These are phyloP conservation scores for Cataglyphis livida DNA, from an alignment of 2,888 invertebrate genomes.

Conservation along the genomic window DNA sequence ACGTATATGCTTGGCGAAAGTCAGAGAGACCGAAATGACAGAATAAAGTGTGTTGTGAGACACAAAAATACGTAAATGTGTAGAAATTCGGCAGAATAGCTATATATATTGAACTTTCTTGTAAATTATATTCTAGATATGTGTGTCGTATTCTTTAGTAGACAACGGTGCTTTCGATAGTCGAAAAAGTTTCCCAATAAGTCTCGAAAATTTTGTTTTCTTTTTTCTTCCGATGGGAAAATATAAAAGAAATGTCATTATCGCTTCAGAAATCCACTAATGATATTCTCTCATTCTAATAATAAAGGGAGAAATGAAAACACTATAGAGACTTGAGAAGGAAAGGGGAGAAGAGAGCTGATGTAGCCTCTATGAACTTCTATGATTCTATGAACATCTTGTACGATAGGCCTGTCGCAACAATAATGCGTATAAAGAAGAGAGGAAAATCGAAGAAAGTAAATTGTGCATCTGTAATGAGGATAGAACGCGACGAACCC, in stretches of 20 bases:
- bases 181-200: constrained; percentile 11
- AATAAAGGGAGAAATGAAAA: not conserved
- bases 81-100: constrained; percentile 33
- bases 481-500: constrained; percentile 67
- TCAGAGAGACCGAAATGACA: constrained; percentile 32
- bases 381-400: constrained; percentile 51
- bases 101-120: not conserved
- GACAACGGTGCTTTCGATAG: constrained; percentile 18
- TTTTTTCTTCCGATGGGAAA: not conserved
- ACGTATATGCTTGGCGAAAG: constrained; percentile 18
- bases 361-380: constrained; percentile 45
- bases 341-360: constrained; percentile 1
- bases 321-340: not conserved
- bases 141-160: constrained; percentile 36
- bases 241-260: not conserved
- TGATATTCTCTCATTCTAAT: not conserved
- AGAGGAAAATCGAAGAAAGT: constrained; percentile 38
- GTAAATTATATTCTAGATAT: constrained; percentile 50
- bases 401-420: constrained; percentile 63
- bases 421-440: constrained; percentile 39
- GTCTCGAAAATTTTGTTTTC: not conserved
- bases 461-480: constrained; percentile 76
- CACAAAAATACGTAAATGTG: constrained; percentile 8
- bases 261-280: not conserved
- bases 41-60: not conserved